phyloP scores from a whole-genome alignment of 1,140 invertebrate species.

The Steinernema khuongi region DNA sequence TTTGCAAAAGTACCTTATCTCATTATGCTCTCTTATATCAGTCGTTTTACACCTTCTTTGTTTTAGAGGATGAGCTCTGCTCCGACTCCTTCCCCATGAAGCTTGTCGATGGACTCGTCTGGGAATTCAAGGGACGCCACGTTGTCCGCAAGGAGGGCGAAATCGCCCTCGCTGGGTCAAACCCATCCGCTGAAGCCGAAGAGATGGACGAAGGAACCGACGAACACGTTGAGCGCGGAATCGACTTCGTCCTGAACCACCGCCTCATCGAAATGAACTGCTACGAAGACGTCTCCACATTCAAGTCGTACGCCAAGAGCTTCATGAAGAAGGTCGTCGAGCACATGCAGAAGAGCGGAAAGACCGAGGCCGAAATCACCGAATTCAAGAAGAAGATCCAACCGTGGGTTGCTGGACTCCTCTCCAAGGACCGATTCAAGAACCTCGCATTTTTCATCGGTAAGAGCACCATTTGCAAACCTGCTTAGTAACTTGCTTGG shows the following conservation, averaged over 20 bases:
- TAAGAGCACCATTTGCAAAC: conserved; percentile 52
- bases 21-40: background rate
- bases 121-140: conserved; percentile 85
- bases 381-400: conserved; percentile 90
- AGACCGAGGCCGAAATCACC: conserved; percentile 85
- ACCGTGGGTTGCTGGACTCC: conserved; percentile 63
- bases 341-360: conserved; percentile 69
- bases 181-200: conserved; percentile 77
- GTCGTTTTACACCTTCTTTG: conserved; percentile 16
- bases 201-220: conserved; percentile 79
- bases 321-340: conserved; percentile 76
- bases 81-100: conserved; percentile 93
- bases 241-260: conserved; percentile 88
- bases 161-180: conserved; percentile 75
- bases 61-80: conserved; percentile 82
- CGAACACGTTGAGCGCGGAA: conserved; percentile 66
- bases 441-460: conserved; percentile 85
- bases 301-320: conserved; percentile 83
- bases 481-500: conserved; percentile 37
- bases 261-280: conserved; percentile 76
- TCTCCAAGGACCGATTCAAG: conserved; percentile 67
- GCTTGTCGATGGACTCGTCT: conserved; percentile 80
- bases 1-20: background rate
- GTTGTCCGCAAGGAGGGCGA: conserved; percentile 73
- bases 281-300: conserved; percentile 65